Conservation (phyloP, 2,888 invertebrate genomes). For the Drosophila peninsularis region DNA sequence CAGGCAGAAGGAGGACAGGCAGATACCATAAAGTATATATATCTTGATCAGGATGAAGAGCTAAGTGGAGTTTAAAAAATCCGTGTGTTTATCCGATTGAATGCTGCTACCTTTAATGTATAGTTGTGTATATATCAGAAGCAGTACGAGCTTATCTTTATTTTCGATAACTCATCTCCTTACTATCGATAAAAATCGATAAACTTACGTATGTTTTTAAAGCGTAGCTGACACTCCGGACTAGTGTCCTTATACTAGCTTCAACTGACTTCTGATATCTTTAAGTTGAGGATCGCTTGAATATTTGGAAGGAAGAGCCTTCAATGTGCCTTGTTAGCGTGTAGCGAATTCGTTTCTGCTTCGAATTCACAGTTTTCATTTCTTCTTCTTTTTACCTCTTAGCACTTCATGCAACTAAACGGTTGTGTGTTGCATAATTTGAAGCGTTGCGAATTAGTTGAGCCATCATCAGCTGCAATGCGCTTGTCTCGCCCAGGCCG, state of each 20-base stretch:
- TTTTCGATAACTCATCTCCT: not conserved
- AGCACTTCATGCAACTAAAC: slow-evolving; percentile 13
- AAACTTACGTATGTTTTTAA: no score
- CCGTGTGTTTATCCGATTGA: not conserved
- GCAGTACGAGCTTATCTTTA: no score
- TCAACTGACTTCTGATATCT: not conserved
- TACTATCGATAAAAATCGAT: not conserved
- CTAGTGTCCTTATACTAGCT: no score
- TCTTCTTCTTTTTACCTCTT: not conserved
- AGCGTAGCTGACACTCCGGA: no score
- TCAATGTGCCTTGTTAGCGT: not conserved
- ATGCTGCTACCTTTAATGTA: no score
- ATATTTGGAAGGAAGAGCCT: no score
- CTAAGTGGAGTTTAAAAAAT: not conserved
- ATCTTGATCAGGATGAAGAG: not conserved
- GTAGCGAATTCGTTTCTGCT: not conserved
- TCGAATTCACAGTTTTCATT: not conserved
- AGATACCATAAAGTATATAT: not conserved
- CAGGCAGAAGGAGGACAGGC: not conserved
- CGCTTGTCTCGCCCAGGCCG: slow-evolving; percentile 8
- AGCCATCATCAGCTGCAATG: slow-evolving; percentile 25
- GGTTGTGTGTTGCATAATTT: slow-evolving; percentile 32
- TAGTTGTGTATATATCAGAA: no score
- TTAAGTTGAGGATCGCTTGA: no score
- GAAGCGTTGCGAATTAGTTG: slow-evolving; percentile 27